Percentiles rank a stretch among this genome's conserved stretches.
phyloP scores from a whole-genome alignment of 2,797 vertebrate species.

The Parauchenoglanis ngamensis region DNA sequence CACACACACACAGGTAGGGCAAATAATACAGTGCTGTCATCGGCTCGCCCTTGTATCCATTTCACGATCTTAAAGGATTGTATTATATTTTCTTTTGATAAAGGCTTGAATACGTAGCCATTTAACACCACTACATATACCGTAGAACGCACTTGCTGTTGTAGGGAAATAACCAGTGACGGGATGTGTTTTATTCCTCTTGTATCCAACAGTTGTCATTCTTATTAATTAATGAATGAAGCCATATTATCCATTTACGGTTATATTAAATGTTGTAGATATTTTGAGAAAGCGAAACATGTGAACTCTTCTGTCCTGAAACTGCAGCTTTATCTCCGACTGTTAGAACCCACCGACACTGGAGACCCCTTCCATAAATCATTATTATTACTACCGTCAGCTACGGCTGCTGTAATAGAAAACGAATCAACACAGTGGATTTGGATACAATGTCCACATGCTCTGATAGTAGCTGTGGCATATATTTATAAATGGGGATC shows the following conservation, averaged over 20 bases:
- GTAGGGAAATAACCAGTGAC: not conserved
- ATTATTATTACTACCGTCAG: too few species aligned
- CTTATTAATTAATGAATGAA: not conserved
- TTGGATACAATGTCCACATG: not conserved
- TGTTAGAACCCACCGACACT: too few species aligned
- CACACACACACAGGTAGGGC: constrained; percentile 85
- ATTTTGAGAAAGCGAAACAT: not conserved
- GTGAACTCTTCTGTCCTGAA: too few species aligned
- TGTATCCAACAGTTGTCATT: not conserved
- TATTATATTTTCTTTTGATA: not conserved
- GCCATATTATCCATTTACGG: not conserved
- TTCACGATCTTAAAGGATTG: not conserved
- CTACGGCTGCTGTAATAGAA: too few species aligned
- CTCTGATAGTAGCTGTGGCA: not conserved
- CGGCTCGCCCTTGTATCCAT: not conserved
- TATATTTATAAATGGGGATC: not conserved
- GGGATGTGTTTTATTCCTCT: not conserved
- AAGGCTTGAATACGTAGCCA: not conserved
- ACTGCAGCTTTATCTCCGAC: too few species aligned
- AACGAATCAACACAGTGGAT: too few species aligned
- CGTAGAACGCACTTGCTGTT: not conserved
- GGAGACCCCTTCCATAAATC: too few species aligned
- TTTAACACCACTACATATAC: not conserved
- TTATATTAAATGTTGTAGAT: not conserved
- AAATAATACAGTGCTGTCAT: not conserved